These are phyloP conservation scores for Centropus unirufus DNA, from an alignment of 2,113 vertebrate genomes.

Conservation along the genomic window DNA sequence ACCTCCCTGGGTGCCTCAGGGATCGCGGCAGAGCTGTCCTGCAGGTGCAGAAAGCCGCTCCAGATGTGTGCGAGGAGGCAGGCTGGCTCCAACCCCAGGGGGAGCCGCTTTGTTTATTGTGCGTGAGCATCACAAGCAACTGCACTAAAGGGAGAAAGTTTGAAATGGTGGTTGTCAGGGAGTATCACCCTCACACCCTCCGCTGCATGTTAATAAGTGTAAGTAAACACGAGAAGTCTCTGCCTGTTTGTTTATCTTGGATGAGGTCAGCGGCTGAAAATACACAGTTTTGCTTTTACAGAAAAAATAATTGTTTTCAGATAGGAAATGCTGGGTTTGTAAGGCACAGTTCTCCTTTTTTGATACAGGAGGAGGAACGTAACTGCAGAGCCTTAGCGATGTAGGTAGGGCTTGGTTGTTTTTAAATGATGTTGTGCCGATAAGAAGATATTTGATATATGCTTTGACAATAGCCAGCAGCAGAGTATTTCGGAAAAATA, in stretches of 20 bases:
- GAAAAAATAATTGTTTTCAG: neutral
- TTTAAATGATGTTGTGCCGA: neutral
- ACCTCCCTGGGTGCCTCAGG: rapidly evolving
- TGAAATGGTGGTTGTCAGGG: neutral
- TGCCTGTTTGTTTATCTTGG: slow-evolving; percentile 35
- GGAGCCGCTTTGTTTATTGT: neutral
- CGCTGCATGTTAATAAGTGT: neutral
- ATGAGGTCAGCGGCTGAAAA: slow-evolving; percentile 33
- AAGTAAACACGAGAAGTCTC: neutral
- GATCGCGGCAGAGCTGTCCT: neutral
- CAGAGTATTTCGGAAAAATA: neutral
- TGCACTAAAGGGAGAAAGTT: neutral
- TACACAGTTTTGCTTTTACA: slow-evolving; percentile 2
- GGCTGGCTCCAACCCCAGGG: neutral
- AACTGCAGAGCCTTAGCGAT: neutral
- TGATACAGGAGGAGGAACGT: neutral
- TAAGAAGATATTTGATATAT: neutral
- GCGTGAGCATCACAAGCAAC: neutral
- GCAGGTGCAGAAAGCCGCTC: neutral
- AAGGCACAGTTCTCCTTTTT: neutral
- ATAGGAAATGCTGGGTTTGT: neutral
- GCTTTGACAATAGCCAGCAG: neutral
- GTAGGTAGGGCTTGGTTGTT: neutral
- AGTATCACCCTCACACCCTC: slow-evolving; percentile 13
- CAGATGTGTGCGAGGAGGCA: neutral